Percentiles rank a stretch among this genome's conserved stretches.
phyloP scores from a whole-genome alignment of 2,797 vertebrate genomes.

The Synanceia verrucosa region DNA sequence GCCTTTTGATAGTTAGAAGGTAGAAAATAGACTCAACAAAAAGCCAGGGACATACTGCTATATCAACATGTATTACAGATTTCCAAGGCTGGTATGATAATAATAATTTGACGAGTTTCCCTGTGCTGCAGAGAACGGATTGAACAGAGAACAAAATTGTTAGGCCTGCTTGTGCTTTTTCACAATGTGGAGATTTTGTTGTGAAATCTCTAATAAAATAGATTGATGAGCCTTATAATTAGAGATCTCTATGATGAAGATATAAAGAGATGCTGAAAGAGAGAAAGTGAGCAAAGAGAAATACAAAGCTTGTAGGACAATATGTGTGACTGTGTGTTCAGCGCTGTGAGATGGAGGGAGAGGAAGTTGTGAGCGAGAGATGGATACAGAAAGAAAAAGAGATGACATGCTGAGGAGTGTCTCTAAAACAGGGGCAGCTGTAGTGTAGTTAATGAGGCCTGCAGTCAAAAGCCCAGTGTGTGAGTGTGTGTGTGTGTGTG shows the following conservation, averaged over 20 bases:
- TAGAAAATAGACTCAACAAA: neutral
- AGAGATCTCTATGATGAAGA: neutral
- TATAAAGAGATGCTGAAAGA: conserved; percentile 1
- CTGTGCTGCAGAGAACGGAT: neutral
- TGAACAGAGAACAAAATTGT: too few relatives aligned
- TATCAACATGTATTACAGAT: neutral
- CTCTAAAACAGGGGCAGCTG: conserved; percentile 78
- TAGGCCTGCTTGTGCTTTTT: conserved; percentile 2
- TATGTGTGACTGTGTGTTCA: conserved; percentile 40
- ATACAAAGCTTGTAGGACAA: conserved; percentile 52
- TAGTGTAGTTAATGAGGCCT: conserved; percentile 83
- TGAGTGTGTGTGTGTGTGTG: conserved; percentile 29
- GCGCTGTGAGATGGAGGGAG: conserved; percentile 16
- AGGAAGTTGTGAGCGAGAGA: conserved; percentile 38
- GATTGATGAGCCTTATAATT: conserved; percentile 1
- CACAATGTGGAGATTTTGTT: neutral
- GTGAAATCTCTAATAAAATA: neutral
- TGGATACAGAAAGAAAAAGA: conserved; percentile 43
- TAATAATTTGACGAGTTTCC: neutral
- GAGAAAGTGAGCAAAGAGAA: conserved; percentile 25
- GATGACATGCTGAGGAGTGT: conserved; percentile 66
- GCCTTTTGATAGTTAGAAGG: neutral
- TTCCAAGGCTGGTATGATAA: neutral
- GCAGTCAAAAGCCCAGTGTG: conserved; percentile 76
- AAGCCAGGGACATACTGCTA: neutral